phyloP scores from a whole-genome alignment of 2,113 vertebrate species.

The Anoplopoma fimbria region DNA sequence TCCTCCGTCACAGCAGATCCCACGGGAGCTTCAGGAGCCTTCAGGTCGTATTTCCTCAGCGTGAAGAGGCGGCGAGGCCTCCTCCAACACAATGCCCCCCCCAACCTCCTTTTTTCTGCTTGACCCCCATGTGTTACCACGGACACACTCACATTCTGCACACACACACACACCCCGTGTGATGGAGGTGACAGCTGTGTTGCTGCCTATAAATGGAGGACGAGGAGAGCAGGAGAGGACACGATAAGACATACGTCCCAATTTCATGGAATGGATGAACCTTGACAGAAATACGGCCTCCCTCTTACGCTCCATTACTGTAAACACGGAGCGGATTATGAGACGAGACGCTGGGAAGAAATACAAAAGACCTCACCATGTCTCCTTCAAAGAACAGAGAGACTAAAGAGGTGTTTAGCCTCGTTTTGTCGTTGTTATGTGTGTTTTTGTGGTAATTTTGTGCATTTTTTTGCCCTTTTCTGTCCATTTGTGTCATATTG shows the following conservation, averaged over 20 bases:
- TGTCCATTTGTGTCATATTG: too few species aligned
- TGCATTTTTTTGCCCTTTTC: too few species aligned
- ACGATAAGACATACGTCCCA: constrained; percentile 69
- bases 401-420: too few species aligned
- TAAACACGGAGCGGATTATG: background rate
- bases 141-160: background rate
- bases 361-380: background rate
- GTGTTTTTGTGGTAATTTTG: too few species aligned
- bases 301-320: constrained; percentile 33
- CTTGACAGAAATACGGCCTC: constrained; percentile 62
- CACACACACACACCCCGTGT: constrained; percentile 4
- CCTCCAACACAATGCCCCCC: background rate
- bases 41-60: constrained; percentile 82
- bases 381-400: too few species aligned
- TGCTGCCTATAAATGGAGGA: constrained; percentile 67
- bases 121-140: constrained; percentile 58
- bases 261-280: constrained; percentile 55
- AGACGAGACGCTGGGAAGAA: too few species aligned
- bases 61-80: too few species aligned
- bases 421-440: too few species aligned
- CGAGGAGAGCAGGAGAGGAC: constrained; percentile 53
- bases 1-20: constrained; percentile 79
- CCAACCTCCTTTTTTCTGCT: constrained; percentile 55
- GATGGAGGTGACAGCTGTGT: constrained; percentile 76
- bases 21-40: constrained; percentile 69